Evolutionary conservation across 2,797 vertebrate species (phyloP).

Genomic region (Smutsia gigantea): DNA sequence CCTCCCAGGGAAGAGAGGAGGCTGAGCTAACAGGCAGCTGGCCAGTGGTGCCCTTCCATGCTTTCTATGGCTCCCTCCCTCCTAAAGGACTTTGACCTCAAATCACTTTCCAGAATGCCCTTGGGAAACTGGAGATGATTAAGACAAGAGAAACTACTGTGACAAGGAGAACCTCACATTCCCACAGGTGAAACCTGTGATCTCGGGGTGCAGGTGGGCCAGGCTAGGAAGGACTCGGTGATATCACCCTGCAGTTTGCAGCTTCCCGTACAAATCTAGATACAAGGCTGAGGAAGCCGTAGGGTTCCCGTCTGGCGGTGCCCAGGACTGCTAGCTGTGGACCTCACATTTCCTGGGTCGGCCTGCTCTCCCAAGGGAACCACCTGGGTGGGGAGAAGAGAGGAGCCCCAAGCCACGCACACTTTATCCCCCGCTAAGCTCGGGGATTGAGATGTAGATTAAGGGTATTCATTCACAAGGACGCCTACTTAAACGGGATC

Average conservation of each 20-base stretch:
- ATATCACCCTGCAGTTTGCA: not conserved
- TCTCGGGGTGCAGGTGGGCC: not conserved
- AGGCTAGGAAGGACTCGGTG: not conserved
- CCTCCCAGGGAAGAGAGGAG: not conserved
- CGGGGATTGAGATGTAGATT: not conserved
- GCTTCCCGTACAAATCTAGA: not conserved
- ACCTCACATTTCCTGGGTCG: not conserved
- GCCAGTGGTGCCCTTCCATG: not conserved
- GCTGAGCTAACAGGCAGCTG: not conserved
- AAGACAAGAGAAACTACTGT: not conserved
- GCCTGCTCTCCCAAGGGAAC: not conserved
- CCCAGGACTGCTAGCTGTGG: not conserved
- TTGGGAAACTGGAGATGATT: not conserved
- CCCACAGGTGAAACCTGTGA: not conserved
- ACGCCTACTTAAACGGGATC: conserved; percentile 24
- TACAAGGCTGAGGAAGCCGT: not conserved
- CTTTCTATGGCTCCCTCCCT: not conserved
- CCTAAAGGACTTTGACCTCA: not conserved
- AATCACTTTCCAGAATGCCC: not conserved
- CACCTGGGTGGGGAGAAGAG: not conserved
- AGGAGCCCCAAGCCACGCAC: not conserved
- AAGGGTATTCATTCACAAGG: conserved; percentile 39
- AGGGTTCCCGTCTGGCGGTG: not conserved
- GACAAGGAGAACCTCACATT: not conserved
- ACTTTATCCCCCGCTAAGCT: conserved; percentile 30